Conservation (phyloP, 2,113 vertebrate genomes). For the Callocephalon fimbriatum region DNA sequence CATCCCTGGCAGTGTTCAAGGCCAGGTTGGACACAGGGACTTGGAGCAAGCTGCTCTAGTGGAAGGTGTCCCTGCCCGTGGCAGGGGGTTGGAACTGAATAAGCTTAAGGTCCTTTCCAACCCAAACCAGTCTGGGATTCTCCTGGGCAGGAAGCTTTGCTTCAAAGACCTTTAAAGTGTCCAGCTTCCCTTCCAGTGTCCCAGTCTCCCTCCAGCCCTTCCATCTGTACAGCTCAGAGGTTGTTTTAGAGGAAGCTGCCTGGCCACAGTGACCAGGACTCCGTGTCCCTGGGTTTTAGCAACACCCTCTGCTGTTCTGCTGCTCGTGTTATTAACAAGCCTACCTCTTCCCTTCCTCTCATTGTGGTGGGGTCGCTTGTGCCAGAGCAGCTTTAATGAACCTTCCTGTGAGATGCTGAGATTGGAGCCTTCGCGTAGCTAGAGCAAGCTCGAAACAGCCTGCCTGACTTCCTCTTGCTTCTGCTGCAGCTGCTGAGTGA, state of each 20-base stretch:
- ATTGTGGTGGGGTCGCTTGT: neutral
- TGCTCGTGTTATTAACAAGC: neutral
- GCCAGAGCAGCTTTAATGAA: neutral
- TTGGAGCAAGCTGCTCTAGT: neutral
- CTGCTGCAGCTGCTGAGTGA: neutral
- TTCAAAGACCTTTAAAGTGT: neutral
- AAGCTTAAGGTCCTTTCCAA: neutral
- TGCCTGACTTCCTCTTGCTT: neutral
- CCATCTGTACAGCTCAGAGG: rapidly evolving
- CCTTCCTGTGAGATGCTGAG: neutral
- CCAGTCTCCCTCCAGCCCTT: neutral
- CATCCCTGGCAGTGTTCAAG: too few relatives aligned
- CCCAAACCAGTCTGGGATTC: neutral
- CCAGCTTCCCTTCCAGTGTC: neutral
- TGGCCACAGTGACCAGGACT: rapidly evolving
- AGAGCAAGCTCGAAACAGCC: neutral
- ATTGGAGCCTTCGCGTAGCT: neutral
- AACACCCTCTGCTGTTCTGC: neutral
- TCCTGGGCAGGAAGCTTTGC: neutral
- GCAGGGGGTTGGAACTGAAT: neutral
- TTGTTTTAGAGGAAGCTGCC: neutral
- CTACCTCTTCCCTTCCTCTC: neutral
- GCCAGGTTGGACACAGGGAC: too few relatives aligned
- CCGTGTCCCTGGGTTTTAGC: neutral
- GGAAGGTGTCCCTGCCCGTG: neutral